Evolutionary conservation across 1,140 invertebrate genomes (phyloP), one percentile per base, ranked within the genome.

Genomic region (Micrasema longulum): DNA sequence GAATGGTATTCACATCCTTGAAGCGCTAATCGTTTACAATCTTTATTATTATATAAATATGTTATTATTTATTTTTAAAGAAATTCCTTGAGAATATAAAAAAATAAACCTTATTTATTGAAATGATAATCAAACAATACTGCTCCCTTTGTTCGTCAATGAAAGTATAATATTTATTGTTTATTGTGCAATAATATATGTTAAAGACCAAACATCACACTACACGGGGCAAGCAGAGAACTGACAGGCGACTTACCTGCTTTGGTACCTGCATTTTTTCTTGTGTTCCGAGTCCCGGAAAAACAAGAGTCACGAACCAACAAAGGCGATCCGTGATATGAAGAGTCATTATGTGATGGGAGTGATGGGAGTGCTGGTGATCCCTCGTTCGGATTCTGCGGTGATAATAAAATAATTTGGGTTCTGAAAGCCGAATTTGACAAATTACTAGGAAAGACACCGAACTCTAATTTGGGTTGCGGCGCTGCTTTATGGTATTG

Each of bases 381-480:
- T 72, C 67, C 67, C 47, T 68, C 45, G 69, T 31, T 26, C 66
- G 74, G 62, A 76, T 76, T 76, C 71, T 72, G 74, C n/a, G 70
- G 63, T 63, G 62, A 76, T 76, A 72, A 72, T 76, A 76, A 76
- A 76, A 76, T 72, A 76, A 76, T 72, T 76, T 76, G 74, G 70
- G 74, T 63, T 72, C 63, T 35, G 47, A 69, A 76, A 67, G 20
- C 66, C 35, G 71, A 76, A 70, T 72, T 76, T 76, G 74, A 76
- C 74, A 72, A 76, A 76, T 76, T 76, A 72, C 66, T 63, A 31
- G 35, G 16, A 63, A 47, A 69, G 52, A 73, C 18, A 62, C n/a
- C 18, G 16, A 22, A 35, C 50, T 57, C 71, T 73, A 73, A 73
- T 73, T 73, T 73, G 71, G 60, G 41, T 52, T 12, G 10, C 55